Percentiles rank a stretch among this genome's conserved stretches.
Evolutionary conservation across 2,888 invertebrate genomes (phyloP).

Genomic region (Oligia latruncula): DNA sequence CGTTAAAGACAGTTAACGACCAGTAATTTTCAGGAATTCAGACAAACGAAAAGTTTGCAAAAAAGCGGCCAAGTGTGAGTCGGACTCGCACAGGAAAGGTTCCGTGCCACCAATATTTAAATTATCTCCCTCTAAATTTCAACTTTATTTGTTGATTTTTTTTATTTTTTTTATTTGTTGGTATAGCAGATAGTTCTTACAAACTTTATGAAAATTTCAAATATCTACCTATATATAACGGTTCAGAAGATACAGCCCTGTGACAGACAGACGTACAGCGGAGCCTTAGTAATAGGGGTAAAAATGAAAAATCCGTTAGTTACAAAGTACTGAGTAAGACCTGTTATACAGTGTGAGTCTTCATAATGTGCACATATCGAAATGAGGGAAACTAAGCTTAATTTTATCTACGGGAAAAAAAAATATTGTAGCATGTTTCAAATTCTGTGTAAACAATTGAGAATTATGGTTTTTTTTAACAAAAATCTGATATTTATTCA

Average conservation of each 20-base stretch:
- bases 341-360: too few relatives aligned
- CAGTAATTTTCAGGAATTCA: background rate
- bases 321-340: slow-evolving; percentile 21
- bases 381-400: too few relatives aligned
- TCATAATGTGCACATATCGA: too few relatives aligned
- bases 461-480: too few relatives aligned
- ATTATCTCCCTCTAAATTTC: background rate
- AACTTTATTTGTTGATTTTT: background rate
- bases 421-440: too few relatives aligned
- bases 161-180: too few relatives aligned
- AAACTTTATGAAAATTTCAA: background rate
- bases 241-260: background rate
- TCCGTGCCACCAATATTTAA: background rate
- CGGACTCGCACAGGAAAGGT: background rate
- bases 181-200: background rate
- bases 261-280: background rate
- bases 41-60: slow-evolving; percentile 7
- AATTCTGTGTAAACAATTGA: too few relatives aligned
- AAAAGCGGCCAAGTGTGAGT: background rate
- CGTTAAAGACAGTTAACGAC: background rate
- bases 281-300: background rate
- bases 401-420: too few relatives aligned
- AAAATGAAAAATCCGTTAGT: slow-evolving; percentile 9
- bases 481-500: too few relatives aligned
- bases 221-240: background rate